phyloP scores from a whole-genome alignment of 2,888 invertebrate species.

The Drosophila koepferae region DNA sequence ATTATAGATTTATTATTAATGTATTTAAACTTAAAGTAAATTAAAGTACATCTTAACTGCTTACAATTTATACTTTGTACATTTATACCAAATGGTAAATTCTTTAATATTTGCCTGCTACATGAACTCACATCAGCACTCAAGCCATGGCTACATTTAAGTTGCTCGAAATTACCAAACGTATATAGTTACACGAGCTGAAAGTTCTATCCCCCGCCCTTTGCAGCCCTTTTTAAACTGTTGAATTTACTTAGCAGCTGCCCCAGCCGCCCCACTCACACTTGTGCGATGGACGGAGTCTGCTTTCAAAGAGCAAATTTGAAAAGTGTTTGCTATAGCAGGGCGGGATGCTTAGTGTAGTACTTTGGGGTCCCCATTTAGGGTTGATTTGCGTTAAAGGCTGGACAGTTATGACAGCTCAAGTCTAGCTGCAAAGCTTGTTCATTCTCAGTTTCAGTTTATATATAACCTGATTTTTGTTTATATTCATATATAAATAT shows the following conservation, averaged over 20 bases:
- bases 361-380: not conserved
- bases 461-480: not conserved
- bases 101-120: too few relatives aligned
- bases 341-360: not conserved
- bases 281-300: not conserved
- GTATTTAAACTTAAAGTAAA: too few relatives aligned
- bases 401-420: not conserved
- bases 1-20: too few relatives aligned
- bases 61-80: too few relatives aligned
- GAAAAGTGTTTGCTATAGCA: constrained; percentile 1
- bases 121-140: too few relatives aligned
- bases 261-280: not conserved
- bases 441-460: too few relatives aligned
- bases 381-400: not conserved
- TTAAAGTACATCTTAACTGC: too few relatives aligned
- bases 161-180: too few relatives aligned
- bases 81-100: too few relatives aligned
- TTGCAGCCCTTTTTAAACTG: not conserved
- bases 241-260: constrained; percentile 5
- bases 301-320: not conserved
- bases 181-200: not conserved
- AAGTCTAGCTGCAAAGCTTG: not conserved
- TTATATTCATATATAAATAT: not conserved
- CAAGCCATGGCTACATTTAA: too few relatives aligned
- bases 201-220: not conserved